Percentiles rank a stretch among this genome's conserved stretches.
Evolutionary conservation across 2,888 invertebrate genomes (phyloP).

Genomic region (Pachydiplax longipennis): DNA sequence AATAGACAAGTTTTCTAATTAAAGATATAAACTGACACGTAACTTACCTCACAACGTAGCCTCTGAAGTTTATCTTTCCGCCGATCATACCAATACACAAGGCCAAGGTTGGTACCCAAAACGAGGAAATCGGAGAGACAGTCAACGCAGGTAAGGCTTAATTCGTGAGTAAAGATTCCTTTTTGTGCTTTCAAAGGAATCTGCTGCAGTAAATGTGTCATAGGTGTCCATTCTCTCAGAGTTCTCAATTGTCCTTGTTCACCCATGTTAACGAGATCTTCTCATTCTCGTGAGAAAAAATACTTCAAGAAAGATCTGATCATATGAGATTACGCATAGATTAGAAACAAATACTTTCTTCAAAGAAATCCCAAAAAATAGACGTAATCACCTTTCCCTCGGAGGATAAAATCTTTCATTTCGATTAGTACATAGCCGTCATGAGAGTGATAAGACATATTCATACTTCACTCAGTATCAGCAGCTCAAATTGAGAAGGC

Average conservation of each 20-base stretch:
- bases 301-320: too few relatives aligned
- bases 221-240: constrained; percentile 81
- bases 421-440: not conserved
- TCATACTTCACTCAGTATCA: not conserved
- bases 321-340: too few relatives aligned
- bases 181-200: constrained; percentile 78
- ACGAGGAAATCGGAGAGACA: constrained; percentile 83
- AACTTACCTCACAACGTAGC: constrained; percentile 79
- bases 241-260: constrained; percentile 46
- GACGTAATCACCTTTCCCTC: not conserved
- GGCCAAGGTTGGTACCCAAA: constrained; percentile 83
- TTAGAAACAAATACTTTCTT: not conserved
- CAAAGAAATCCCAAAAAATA: not conserved
- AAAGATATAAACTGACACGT: not conserved
- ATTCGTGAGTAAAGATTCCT: constrained; percentile 78
- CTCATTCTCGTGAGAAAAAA: not conserved
- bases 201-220: constrained; percentile 75
- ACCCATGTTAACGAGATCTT: not conserved
- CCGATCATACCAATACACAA: constrained; percentile 88
- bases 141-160: constrained; percentile 82
- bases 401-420: not conserved
- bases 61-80: constrained; percentile 78
- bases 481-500: not conserved
- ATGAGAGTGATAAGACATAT: not conserved
- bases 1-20: not conserved